These are phyloP conservation scores for Drosophila percnosoma DNA, from an alignment of 2,888 invertebrate species.

Conservation along the genomic window DNA sequence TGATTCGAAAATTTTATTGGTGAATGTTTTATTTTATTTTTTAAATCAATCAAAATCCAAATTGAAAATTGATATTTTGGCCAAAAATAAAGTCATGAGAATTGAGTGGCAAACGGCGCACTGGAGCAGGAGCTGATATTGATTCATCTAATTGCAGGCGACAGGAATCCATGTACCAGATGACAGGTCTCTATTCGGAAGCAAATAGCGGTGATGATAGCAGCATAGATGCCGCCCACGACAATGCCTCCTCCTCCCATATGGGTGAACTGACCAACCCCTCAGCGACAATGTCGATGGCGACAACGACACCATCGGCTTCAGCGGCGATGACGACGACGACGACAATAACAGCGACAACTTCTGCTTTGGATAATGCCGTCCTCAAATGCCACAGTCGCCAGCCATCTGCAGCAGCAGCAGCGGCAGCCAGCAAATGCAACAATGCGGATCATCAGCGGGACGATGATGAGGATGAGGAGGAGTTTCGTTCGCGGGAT, in stretches of 20 bases:
- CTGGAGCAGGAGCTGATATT: constrained; percentile 21
- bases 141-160: constrained; percentile 85
- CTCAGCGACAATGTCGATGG: constrained; percentile 11
- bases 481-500: constrained; percentile 89
- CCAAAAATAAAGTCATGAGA: constrained; percentile 29
- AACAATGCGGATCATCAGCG: constrained; percentile 77
- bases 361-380: constrained; percentile 51
- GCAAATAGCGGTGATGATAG: constrained; percentile 87
- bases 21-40: background rate
- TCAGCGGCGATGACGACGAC: constrained; percentile 5
- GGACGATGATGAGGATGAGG: constrained; percentile 87
- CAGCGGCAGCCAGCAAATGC: constrained; percentile 65
- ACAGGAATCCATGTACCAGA: constrained; percentile 95
- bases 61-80: constrained; percentile 7
- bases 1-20: background rate
- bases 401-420: constrained; percentile 87
- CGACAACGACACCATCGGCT: constrained; percentile 15
- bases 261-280: constrained; percentile 43
- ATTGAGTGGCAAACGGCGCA: constrained; percentile 17
- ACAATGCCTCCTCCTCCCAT: constrained; percentile 84
- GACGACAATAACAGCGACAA: constrained; percentile 3
- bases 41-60: constrained; percentile 7
- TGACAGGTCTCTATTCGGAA: constrained; percentile 94
- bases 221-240: constrained; percentile 85
- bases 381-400: constrained; percentile 91